Percentiles rank a stretch among this genome's conserved stretches.
Conservation (phyloP, 2,888 invertebrate genomes). For the Tridacna gigas region DNA sequence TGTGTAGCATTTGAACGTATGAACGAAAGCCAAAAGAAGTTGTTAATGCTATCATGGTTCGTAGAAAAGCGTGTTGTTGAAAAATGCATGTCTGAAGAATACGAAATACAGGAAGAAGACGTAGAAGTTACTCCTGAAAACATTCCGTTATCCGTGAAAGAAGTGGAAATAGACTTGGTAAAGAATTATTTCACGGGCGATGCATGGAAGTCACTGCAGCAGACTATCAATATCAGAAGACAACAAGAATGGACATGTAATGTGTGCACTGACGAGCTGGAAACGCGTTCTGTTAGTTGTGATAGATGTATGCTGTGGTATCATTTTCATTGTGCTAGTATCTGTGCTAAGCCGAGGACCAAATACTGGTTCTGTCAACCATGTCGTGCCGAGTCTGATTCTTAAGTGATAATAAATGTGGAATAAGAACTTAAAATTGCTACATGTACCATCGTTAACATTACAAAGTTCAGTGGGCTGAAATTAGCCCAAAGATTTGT, state of each 20-base stretch:
- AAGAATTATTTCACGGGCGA: slow-evolving; percentile 17
- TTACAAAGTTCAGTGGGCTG: no score
- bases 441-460: no score
- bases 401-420: no score
- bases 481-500: no score
- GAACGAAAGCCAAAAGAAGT: background rate
- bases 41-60: slow-evolving; percentile 17
- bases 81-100: background rate
- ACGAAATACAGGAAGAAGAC: slow-evolving; percentile 1
- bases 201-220: slow-evolving; percentile 5
- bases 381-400: no score
- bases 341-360: background rate
- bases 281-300: slow-evolving; percentile 23
- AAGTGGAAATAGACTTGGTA: slow-evolving; percentile 1
- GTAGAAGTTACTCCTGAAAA: slow-evolving; percentile 5
- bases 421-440: no score
- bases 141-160: slow-evolving; percentile 16
- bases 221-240: slow-evolving; percentile 11
- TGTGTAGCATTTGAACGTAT: slow-evolving; percentile 14
- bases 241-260: background rate
- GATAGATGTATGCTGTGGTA: slow-evolving; percentile 19
- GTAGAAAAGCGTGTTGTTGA: background rate
- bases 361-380: slow-evolving; percentile 2
- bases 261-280: slow-evolving; percentile 9
- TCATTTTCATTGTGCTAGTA: slow-evolving; percentile 25